Conservation (phyloP, 2,113 vertebrate genomes). For the Gulo gulo region DNA sequence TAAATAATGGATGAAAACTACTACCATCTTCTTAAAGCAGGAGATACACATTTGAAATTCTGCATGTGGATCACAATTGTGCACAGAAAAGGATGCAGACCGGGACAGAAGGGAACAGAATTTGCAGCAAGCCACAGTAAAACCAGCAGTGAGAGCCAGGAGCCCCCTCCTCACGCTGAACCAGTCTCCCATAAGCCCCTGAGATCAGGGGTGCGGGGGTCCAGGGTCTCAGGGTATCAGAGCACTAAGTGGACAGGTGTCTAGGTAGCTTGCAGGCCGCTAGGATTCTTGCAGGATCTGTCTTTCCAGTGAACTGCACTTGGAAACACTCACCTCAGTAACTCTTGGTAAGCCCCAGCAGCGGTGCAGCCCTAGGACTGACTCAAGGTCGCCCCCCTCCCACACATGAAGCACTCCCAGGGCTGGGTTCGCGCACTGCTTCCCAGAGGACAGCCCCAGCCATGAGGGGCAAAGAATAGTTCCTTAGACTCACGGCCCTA, state of each 20-base stretch:
- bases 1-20: background rate
- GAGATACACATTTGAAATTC: background rate
- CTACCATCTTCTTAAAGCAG: background rate
- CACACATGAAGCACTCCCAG: rapidly evolving
- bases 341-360: background rate
- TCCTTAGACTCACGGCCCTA: background rate
- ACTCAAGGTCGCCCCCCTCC: background rate
- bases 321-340: background rate
- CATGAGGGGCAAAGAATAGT: rapidly evolving
- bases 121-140: rapidly evolving
- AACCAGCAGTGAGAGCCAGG: rapidly evolving
- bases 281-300: background rate
- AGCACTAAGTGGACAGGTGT: rapidly evolving
- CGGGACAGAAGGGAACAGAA: rapidly evolving
- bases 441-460: background rate
- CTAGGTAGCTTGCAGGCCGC: rapidly evolving
- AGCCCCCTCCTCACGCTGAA: too few relatives aligned
- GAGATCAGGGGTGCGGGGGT: background rate
- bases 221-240: background rate
- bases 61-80: background rate
- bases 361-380: background rate
- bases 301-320: background rate
- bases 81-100: background rate
- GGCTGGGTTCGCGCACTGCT: background rate
- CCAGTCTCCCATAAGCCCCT: rapidly evolving